These are phyloP conservation scores for Steromphala cineraria DNA, from an alignment of 2,888 invertebrate species.

Conservation along the genomic window DNA sequence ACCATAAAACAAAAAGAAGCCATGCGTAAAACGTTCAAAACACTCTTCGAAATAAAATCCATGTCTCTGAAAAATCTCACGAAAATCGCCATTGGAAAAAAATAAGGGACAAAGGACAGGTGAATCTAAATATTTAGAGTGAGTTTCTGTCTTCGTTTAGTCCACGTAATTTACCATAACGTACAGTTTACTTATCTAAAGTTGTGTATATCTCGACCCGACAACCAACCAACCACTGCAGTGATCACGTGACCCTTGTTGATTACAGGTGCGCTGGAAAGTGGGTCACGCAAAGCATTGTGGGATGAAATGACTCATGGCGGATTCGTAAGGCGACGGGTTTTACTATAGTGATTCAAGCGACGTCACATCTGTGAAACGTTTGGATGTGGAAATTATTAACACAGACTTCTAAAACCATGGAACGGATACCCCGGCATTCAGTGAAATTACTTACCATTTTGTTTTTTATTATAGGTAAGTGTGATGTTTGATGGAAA, in stretches of 20 bases:
- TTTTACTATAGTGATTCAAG: not conserved
- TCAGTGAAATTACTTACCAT: not conserved
- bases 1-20: too few species aligned
- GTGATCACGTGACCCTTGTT: not conserved
- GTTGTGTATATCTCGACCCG: too few species aligned
- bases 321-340: not conserved
- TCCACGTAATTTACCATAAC: too few species aligned
- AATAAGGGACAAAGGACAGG: too few species aligned
- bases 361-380: not conserved
- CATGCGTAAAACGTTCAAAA: too few species aligned
- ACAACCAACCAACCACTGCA: too few species aligned
- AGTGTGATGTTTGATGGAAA: not conserved
- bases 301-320: not conserved
- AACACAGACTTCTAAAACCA: not conserved
- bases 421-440: not conserved
- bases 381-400: not conserved
- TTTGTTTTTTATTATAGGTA: not conserved
- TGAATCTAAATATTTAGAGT: too few species aligned
- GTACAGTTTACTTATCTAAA: too few species aligned
- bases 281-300: constrained; percentile 4
- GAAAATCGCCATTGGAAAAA: too few species aligned
- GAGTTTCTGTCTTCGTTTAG: too few species aligned
- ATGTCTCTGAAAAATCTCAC: too few species aligned
- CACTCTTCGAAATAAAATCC: too few species aligned
- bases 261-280: constrained; percentile 8